phyloP scores from a whole-genome alignment of 2,888 invertebrate species.

The Geophilus truncorum region DNA sequence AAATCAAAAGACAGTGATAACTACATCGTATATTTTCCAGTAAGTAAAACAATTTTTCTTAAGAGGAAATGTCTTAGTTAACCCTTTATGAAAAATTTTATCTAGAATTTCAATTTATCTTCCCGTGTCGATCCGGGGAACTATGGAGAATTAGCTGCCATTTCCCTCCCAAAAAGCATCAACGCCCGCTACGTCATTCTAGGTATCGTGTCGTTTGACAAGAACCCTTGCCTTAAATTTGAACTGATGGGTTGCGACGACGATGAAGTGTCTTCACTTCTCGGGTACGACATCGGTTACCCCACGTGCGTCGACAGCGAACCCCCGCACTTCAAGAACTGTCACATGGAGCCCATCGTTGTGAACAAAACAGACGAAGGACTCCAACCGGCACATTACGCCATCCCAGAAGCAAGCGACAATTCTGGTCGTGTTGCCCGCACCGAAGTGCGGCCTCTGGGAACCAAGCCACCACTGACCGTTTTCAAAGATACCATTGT shows the following conservation, averaged over 20 bases:
- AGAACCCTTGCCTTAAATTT: constrained; percentile 91
- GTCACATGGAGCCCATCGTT: constrained; percentile 85
- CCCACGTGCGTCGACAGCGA: constrained; percentile 95
- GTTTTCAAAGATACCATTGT: constrained; percentile 88
- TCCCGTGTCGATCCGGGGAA: constrained; percentile 87
- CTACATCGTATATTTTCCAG: constrained; percentile 91
- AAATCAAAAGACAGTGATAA: constrained; percentile 90
- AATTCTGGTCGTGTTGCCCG: constrained; percentile 93
- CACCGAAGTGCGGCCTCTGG: constrained; percentile 84
- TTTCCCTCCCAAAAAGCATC: constrained; percentile 86
- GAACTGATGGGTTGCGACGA: constrained; percentile 90
- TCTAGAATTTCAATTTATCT: constrained; percentile 77
- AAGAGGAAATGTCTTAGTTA: not conserved
- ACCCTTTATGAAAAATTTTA: not conserved
- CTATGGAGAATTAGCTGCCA: constrained; percentile 94
- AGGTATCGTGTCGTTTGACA: constrained; percentile 94
- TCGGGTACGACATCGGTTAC: constrained; percentile 88
- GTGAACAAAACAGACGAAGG: constrained; percentile 77
- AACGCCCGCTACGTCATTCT: constrained; percentile 89
- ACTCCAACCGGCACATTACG: constrained; percentile 81
- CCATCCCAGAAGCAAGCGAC: constrained; percentile 88
- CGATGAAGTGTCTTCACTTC: constrained; percentile 70
- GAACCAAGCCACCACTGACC: constrained; percentile 80
- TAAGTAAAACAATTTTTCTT: constrained; percentile 38
- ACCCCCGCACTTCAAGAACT: constrained; percentile 93